These are phyloP conservation scores for Vulpes ferrilata DNA, from an alignment of 2,113 vertebrate genomes.

Conservation along the genomic window DNA sequence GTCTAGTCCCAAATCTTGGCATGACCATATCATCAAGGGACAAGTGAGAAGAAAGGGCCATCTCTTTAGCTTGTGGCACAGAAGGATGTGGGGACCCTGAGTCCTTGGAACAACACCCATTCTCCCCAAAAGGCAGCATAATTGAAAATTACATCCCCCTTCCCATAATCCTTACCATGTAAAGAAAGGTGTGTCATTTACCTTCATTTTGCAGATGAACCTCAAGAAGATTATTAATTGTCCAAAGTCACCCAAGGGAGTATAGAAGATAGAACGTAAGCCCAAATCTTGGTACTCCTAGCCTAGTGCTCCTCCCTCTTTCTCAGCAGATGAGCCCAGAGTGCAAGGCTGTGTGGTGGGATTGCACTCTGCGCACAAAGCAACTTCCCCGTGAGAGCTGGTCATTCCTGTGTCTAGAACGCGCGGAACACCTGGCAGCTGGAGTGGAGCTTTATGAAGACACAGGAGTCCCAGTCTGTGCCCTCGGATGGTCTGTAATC, in stretches of 20 bases:
- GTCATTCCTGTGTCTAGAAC: neutral
- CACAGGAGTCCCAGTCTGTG: neutral
- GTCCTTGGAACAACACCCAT: neutral
- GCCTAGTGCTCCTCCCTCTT: neutral
- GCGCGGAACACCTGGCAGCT: neutral
- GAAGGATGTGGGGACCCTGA: neutral
- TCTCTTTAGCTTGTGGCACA: neutral
- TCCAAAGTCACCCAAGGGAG: neutral
- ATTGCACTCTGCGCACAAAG: neutral
- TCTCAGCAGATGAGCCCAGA: neutral
- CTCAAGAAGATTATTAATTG: neutral
- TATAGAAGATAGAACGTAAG: neutral
- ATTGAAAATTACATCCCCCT: neutral
- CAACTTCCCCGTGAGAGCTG: neutral
- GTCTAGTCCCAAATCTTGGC: neutral
- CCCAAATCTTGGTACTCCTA: neutral
- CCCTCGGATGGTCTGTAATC: neutral
- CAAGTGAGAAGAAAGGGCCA: neutral
- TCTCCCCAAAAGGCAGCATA: neutral
- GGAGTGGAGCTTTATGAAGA: neutral
- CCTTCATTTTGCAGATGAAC: neutral
- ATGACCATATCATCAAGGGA: neutral
- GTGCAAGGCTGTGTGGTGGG: neutral
- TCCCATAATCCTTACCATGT: too few relatives aligned
- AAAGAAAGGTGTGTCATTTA: neutral